These are phyloP conservation scores for Platichthys flesus DNA, from an alignment of 2,113 vertebrate species.

Conservation along the genomic window DNA sequence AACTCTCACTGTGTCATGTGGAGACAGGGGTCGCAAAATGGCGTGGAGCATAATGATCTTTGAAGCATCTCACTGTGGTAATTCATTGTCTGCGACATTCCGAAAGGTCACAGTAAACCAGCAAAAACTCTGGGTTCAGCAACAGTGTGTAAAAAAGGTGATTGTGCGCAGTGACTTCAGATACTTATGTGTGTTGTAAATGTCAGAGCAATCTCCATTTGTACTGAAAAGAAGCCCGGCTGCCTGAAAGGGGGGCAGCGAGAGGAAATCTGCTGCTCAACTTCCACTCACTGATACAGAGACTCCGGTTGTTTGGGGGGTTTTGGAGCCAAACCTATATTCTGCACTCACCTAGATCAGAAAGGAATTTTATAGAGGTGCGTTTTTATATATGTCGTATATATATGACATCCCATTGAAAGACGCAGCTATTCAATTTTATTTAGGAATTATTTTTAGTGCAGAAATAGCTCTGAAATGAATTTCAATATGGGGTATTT, in stretches of 20 bases:
- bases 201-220: conserved; percentile 63
- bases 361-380: no score
- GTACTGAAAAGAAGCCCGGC: conserved; percentile 8
- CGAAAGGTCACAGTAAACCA: conserved; percentile 62
- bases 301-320: no score
- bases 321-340: no score
- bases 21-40: conserved; percentile 17
- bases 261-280: neutral
- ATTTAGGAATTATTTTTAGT: no score
- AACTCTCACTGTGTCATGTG: neutral
- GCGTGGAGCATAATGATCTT: conserved; percentile 20
- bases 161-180: conserved; percentile 27
- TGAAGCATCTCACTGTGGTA: conserved; percentile 34
- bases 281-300: no score
- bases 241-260: neutral
- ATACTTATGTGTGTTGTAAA: conserved; percentile 63
- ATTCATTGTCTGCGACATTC: conserved; percentile 45
- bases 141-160: conserved; percentile 35
- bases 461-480: no score
- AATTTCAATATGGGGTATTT: no score
- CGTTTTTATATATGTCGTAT: no score
- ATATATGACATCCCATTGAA: no score
- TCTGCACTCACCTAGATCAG: no score
- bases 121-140: conserved; percentile 48
- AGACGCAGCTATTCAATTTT: no score